Percentiles rank a stretch among this genome's conserved stretches.
Evolutionary conservation across 2,888 invertebrate genomes (phyloP).

Genomic region (Meiosimyza platycephala): DNA sequence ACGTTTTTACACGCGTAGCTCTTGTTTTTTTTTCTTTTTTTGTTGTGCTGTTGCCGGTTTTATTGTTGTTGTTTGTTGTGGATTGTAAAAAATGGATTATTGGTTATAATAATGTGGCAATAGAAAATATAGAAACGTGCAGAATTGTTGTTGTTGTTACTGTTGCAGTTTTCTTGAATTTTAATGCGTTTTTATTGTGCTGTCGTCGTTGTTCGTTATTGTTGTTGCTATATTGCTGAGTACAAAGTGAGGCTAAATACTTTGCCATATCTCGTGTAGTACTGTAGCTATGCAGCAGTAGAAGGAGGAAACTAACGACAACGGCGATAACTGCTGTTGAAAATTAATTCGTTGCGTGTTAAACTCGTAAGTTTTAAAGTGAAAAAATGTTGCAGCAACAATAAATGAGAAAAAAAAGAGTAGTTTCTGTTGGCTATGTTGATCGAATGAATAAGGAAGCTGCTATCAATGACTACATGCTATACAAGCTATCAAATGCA

Average conservation of each 20-base stretch:
- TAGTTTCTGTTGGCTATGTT: background rate
- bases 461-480: constrained; percentile 8
- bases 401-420: background rate
- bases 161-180: constrained; percentile 24
- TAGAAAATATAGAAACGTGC: constrained; percentile 4
- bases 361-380: constrained; percentile 30
- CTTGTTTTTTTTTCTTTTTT: background rate
- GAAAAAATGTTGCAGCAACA: constrained; percentile 12
- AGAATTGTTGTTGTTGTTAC: background rate
- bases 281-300: background rate
- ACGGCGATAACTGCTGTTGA: background rate
- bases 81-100: background rate
- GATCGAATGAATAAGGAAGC: background rate
- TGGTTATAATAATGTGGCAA: background rate
- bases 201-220: background rate
- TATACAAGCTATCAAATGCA: constrained; percentile 21
- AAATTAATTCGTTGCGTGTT: constrained; percentile 35
- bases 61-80: background rate
- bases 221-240: background rate
- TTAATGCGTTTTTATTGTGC: constrained; percentile 7
- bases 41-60: no score
- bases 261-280: constrained; percentile 23
- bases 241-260: constrained; percentile 32
- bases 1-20: background rate
- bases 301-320: constrained; percentile 1